Base-by-base conservation (phyloP, 53 echinoderm and acorn worm species). In the Apostichopus leukothele region DNA sequence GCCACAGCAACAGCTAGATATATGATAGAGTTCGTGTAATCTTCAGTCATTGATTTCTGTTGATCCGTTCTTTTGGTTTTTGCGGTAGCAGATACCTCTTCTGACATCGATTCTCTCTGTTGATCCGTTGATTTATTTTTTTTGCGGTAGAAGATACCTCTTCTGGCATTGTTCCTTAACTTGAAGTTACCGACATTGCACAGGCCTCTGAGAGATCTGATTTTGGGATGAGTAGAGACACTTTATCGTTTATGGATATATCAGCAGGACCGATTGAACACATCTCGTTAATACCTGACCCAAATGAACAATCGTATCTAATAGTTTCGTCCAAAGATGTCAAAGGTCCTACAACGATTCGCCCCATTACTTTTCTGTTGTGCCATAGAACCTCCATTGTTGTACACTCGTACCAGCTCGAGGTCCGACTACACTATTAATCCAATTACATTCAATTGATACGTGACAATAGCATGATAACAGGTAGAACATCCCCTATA, bases 181-280 rank as follows among this genome's bases (percentile, higher is more conserved):
- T 16, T 68, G 1, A 5, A 18, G 68, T 11, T 68, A 68, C 68
- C 68, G 18, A 18, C 21, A 5, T 68, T 14, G n/a, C 1, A 68
- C 68, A 68, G 4, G 14, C 68, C 5, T 68, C 21, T 68, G 68
- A 68, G 18, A 18, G 68, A 68, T 68, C 68, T 68, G 68, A 20
- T 16, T 6, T 1, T 68, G 68, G 68, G 19, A 68, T 68, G 21
- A 18, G 1, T 68, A 18, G 21, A 3, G 18, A 68, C 13, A 68
- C 19, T 3, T 14, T 1, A 16, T 68, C 18, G 16, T 68, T 16
- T 68, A 20, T 68, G 5, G 68, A 68, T 18, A 18, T 5, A 14
- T 68, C 18, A 68, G 60, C 80, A 10, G 80, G 54, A 16, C 80
- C 80, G 20, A 80, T 80, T 20, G 80, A 80, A 12, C 25, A 25